A percentile compares a stretch with the other conserved stretches of the same genome.
phyloP scores from a whole-genome alignment of 2,888 invertebrate species.

The Chamaedrilus cognettii region DNA sequence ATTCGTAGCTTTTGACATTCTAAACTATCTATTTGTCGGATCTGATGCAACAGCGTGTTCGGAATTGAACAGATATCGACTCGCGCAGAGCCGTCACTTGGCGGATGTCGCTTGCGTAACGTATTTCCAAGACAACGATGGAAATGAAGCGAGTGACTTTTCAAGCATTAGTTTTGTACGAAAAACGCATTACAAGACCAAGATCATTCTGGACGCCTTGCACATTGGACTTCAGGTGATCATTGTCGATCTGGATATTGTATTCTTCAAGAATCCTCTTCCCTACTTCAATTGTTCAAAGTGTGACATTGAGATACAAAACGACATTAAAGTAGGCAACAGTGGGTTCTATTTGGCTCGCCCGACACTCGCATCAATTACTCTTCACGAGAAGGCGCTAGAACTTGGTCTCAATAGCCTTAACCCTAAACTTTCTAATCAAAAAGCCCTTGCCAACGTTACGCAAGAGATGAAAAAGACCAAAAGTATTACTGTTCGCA shows the following conservation, averaged over 20 bases:
- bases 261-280: slow-evolving; percentile 34
- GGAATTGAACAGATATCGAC: no score
- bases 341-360: slow-evolving; percentile 33
- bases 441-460: neutral
- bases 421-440: neutral
- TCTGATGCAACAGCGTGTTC: neutral
- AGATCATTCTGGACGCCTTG: slow-evolving; percentile 29
- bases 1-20: neutral
- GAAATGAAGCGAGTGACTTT: slow-evolving; percentile 16
- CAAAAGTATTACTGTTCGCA: neutral
- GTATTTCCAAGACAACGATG: neutral
- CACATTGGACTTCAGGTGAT: slow-evolving; percentile 21
- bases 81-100: neutral
- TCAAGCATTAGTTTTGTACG: slow-evolving; percentile 19
- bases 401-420: neutral
- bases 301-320: slow-evolving; percentile 34
- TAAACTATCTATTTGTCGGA: slow-evolving; percentile 1
- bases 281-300: slow-evolving; percentile 27
- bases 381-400: neutral
- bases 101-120: neutral
- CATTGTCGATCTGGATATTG: slow-evolving; percentile 33
- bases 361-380: slow-evolving; percentile 15
- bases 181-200: slow-evolving; percentile 36
- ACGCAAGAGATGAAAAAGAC: neutral
- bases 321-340: slow-evolving; percentile 28